A percentile compares a stretch with the other conserved stretches of the same genome.
Evolutionary conservation across 2,113 vertebrate genomes (phyloP).

Genomic region (Vimba vimba): DNA sequence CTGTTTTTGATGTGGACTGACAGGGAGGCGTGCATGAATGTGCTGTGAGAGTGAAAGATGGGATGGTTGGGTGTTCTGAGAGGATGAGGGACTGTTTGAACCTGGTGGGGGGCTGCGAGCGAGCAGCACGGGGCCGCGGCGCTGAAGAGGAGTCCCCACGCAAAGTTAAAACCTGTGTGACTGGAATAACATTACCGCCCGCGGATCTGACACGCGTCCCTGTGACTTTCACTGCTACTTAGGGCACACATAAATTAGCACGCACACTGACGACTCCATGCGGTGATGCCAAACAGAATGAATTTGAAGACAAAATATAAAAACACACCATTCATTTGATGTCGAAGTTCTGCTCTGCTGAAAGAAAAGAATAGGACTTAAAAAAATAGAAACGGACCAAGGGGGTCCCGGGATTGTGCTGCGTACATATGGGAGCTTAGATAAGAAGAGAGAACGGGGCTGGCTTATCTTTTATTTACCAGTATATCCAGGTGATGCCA

Average conservation of each 20-base stretch:
- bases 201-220: slow-evolving; percentile 9
- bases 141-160: neutral
- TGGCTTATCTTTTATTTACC: slow-evolving; percentile 49
- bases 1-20: slow-evolving; percentile 52
- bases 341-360: slow-evolving; percentile 3
- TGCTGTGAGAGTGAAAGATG: slow-evolving; percentile 23
- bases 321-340: neutral
- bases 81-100: slow-evolving; percentile 40
- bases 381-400: slow-evolving; percentile 28
- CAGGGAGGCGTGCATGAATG: slow-evolving; percentile 25
- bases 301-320: slow-evolving; percentile 8
- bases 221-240: slow-evolving; percentile 40
- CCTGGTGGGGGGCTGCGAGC: slow-evolving; percentile 35
- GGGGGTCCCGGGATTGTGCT: neutral
- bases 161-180: slow-evolving; percentile 43
- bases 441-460: slow-evolving; percentile 4
- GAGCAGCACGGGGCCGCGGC: slow-evolving; percentile 35
- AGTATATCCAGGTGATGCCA: slow-evolving; percentile 19
- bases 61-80: slow-evolving; percentile 33
- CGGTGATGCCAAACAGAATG: neutral
- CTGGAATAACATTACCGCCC: slow-evolving; percentile 50
- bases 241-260: neutral
- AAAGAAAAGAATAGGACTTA: slow-evolving; percentile 14
- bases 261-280: neutral
- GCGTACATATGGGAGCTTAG: slow-evolving; percentile 1